Evolutionary conservation across 2,797 vertebrate genomes (phyloP).

Genomic region (Brachymystax lenok): DNA sequence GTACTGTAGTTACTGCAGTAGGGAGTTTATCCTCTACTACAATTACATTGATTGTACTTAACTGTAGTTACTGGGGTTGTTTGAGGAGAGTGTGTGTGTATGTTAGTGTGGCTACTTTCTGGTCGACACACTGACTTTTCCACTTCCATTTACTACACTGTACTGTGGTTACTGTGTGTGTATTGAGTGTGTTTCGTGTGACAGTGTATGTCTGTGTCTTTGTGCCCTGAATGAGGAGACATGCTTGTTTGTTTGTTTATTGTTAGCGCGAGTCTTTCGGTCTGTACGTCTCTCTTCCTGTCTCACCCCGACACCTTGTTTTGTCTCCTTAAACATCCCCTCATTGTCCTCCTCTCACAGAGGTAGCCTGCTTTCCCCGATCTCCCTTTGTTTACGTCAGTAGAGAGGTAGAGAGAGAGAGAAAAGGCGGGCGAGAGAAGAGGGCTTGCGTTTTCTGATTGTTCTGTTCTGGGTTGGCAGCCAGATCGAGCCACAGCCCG

Average conservation of each 20-base stretch:
- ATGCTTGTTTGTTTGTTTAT: slow-evolving; percentile 63
- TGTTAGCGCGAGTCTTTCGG: slow-evolving; percentile 60
- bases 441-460: slow-evolving; percentile 68
- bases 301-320: slow-evolving; percentile 72
- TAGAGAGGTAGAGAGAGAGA: slow-evolving; percentile 22
- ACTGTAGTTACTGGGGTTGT: no score
- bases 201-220: slow-evolving; percentile 8
- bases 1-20: neutral
- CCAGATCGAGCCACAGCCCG: slow-evolving; percentile 57
- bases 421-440: slow-evolving; percentile 33
- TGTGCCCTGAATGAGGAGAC: slow-evolving; percentile 57
- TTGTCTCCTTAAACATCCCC: slow-evolving; percentile 76
- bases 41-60: no score
- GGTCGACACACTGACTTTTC: no score
- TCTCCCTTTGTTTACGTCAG: slow-evolving; percentile 77
- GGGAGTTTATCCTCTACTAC: neutral
- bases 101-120: slow-evolving; percentile 14
- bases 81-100: slow-evolving; percentile 25
- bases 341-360: slow-evolving; percentile 76
- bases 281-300: slow-evolving; percentile 58
- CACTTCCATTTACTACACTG: neutral
- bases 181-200: slow-evolving; percentile 9
- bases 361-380: slow-evolving; percentile 70
- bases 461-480: slow-evolving; percentile 71
- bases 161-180: slow-evolving; percentile 19